A percentile compares a stretch with the other conserved stretches of the same genome.
These are phyloP conservation scores for Zeus faber DNA, from an alignment of 2,113 vertebrate species.

Conservation along the genomic window DNA sequence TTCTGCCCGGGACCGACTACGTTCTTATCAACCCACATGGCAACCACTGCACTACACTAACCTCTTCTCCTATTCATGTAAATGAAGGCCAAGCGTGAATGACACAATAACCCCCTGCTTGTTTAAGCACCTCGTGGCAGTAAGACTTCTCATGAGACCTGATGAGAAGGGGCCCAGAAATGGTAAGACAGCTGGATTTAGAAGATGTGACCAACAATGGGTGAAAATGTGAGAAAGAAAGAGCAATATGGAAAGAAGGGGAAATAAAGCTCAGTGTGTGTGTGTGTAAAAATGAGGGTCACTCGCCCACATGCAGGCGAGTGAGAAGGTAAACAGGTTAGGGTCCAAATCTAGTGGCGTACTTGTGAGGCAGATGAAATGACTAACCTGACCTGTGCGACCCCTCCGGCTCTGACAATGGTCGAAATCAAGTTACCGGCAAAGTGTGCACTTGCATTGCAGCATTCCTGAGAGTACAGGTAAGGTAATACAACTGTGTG, in stretches of 20 bases:
- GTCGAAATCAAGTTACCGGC: constrained; percentile 6
- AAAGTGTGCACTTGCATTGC: constrained; percentile 6
- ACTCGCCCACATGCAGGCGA: background rate
- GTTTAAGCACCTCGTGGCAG: background rate
- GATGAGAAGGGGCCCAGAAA: background rate
- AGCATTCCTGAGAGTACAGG: constrained; percentile 9
- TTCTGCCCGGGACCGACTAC: constrained; percentile 10
- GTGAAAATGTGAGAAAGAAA: background rate
- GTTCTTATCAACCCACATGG: background rate
- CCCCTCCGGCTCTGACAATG: constrained; percentile 12
- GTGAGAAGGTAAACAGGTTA: too few species aligned
- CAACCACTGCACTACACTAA: background rate
- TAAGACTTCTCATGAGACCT: background rate
- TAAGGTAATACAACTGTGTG: constrained; percentile 24
- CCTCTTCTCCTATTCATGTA: background rate
- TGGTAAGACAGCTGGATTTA: background rate
- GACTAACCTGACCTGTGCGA: constrained; percentile 19
- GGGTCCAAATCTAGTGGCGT: too few species aligned
- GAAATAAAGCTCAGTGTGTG: background rate
- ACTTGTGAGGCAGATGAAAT: constrained; percentile 16
- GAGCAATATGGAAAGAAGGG: too few species aligned
- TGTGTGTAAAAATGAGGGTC: background rate
- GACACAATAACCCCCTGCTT: background rate
- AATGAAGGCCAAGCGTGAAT: background rate
- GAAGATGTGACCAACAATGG: background rate